Percentiles rank a stretch among this genome's conserved stretches.
Evolutionary conservation across 2,888 invertebrate genomes (phyloP).

Genomic region (Torymus texanus): DNA sequence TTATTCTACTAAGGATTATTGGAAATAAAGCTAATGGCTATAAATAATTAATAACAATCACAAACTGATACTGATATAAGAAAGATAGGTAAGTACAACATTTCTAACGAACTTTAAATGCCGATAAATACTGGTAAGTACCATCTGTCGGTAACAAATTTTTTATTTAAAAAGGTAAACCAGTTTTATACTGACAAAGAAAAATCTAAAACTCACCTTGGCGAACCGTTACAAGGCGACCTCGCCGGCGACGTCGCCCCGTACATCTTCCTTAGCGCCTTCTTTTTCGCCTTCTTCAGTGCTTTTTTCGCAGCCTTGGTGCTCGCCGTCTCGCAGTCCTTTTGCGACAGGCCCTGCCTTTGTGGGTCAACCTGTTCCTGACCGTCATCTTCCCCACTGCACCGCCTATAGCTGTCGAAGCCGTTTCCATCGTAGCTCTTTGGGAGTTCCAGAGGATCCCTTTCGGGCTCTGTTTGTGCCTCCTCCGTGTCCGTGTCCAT

Average conservation of each 20-base stretch:
- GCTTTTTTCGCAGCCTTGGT: conserved; percentile 85
- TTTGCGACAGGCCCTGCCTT: conserved; percentile 63
- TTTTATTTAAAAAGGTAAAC: background rate
- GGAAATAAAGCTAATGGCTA: no score
- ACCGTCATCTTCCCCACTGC: conserved; percentile 63
- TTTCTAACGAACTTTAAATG: no score
- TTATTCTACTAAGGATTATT: no score
- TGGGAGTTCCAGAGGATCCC: conserved; percentile 69
- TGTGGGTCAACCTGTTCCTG: conserved; percentile 70
- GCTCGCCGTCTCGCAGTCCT: conserved; percentile 72
- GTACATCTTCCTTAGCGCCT: conserved; percentile 82
- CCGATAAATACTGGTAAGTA: no score
- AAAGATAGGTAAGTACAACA: no score
- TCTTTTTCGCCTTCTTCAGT: conserved; percentile 87
- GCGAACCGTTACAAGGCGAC: conserved; percentile 72
- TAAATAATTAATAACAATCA: no score
- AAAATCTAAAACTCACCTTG: conserved; percentile 62
- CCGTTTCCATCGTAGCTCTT: conserved; percentile 59
- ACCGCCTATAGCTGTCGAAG: conserved; percentile 58
- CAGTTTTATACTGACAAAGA: conserved; percentile 8
- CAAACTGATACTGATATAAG: no score
- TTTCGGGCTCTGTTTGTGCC: conserved; percentile 75
- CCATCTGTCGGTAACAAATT: no score
- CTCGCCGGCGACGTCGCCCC: conserved; percentile 78
- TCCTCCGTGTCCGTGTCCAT: conserved; percentile 72